These are phyloP conservation scores for Acromyrmex heyeri DNA, from an alignment of 1,140 invertebrate genomes.

Conservation along the genomic window DNA sequence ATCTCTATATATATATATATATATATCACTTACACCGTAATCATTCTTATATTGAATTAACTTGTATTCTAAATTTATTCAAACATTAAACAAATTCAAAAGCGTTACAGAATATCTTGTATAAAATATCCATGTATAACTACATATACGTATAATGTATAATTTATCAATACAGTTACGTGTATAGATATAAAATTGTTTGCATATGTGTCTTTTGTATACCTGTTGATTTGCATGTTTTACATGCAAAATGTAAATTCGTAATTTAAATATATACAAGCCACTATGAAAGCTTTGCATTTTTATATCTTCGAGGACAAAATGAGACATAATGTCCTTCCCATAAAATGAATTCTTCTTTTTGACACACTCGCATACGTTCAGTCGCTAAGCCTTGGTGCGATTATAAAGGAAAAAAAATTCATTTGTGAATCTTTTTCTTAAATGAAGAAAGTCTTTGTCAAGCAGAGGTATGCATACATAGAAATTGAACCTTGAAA, in stretches of 20 bases:
- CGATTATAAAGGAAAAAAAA: neutral
- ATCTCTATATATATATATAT: too few species aligned
- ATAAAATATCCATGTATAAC: neutral
- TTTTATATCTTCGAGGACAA: slow-evolving; percentile 32
- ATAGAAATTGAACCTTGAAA: neutral
- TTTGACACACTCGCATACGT: slow-evolving; percentile 13
- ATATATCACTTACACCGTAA: neutral
- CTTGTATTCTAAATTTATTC: neutral
- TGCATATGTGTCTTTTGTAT: slow-evolving; percentile 5
- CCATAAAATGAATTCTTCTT: slow-evolving; percentile 11
- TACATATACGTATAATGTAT: slow-evolving; percentile 2
- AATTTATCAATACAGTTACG: slow-evolving; percentile 8
- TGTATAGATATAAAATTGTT: slow-evolving; percentile 4
- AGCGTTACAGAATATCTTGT: neutral
- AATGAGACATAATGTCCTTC: slow-evolving; percentile 21
- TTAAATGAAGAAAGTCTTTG: neutral
- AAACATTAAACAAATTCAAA: neutral
- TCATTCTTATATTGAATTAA: neutral
- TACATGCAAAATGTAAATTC: slow-evolving; percentile 29
- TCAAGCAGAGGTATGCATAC: neutral
- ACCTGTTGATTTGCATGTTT: slow-evolving; percentile 33
- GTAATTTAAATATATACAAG: slow-evolving; percentile 56
- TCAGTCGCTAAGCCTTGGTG: neutral
- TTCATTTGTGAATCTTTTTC: neutral
- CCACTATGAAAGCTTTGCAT: slow-evolving; percentile 12